Evolutionary conservation across 2,888 invertebrate species (phyloP), one percentile per base, ranked within the genome.

Genomic region (Andrena dorsata): DNA sequence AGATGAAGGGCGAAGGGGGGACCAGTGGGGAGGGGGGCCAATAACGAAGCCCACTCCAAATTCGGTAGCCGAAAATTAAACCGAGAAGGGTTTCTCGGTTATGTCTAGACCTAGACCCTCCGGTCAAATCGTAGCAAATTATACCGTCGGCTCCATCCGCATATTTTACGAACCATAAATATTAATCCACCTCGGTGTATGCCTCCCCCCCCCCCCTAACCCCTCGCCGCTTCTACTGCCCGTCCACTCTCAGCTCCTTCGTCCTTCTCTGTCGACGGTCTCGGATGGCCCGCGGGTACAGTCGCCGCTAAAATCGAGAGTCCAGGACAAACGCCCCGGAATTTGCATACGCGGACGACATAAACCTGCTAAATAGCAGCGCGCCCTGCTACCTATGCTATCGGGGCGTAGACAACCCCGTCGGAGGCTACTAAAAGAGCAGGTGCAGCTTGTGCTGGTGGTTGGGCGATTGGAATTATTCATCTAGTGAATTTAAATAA

Each of bases 81-180:
- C 81, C 83, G 84, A 83, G 76, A 86, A 83, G 80, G 75, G 80
- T 80, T 68, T 60, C 78, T 80, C 76, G 70, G 70, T 80, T 73
- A 60, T 72, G 80, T 85, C 90, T 90, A 89, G 90, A 90, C 90
- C 89, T 89, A 90, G 88, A 90, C 86, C 90, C 90, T 86, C 87
- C 89, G 89, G 90, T 87, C 79, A 88, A 88, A 90, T 88, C 89
- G 84, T 85, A 90, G 88, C 89, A 90, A 90, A 90, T 90, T 90
- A 86, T 84, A 90, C 88, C 88, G 86, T 85, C 86, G 86, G 83
- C 69, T 70, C 81, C 83, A 86, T 86, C 84, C 89, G 89, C 87
- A 90, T 90, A 90, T 90, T 90, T 90, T 90, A 90, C 88, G 82
- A 89, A 90, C 86, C 86, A 90, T 90, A 90, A 90, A 90, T 90